Evolutionary conservation across 1,140 invertebrate genomes (phyloP), one percentile per base, ranked within the genome.

Genomic region (Radopholus similis): DNA sequence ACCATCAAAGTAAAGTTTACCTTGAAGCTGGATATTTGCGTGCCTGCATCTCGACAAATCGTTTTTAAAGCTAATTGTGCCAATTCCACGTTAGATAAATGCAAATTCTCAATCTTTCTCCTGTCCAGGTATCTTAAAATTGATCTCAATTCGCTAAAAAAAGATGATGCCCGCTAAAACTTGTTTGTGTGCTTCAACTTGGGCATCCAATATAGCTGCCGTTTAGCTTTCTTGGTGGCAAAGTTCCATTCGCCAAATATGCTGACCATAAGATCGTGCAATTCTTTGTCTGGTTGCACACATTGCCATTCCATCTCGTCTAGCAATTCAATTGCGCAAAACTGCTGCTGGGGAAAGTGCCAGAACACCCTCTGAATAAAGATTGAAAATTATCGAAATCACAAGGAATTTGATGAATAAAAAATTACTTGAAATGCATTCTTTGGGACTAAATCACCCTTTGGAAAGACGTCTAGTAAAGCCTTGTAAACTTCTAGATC

Each of bases 201-300:
- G 3, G 94, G 93, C 89, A 95, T 90, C 95, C 95, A 99, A 80
- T 97, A 99, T 86, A 92, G 88, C 90, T 97, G 93, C 51, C 92
- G 86, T 86, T 88, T 89, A 79, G 88, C 90, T 82, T 94, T 95
- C 66, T 74, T 90, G 13, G 92, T 82, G 0, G 91, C 90, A 80
- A 88, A 87, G 11, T 89, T 89, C 75, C 88, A 85, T 63, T 86
- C 84, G 0, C 94, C 93, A 86, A 97, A 98, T 42, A 89, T 88
- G 77, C 90, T 90, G 8, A 89, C 70, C 0, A 97, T 82, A 75
- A 94, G 89, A 63, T 87, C 84, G 76, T 93, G 88, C 82, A 92
- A 88, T 83, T 97, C 92, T 53, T 86, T 84, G 83, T 97, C 94
- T 0, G 93, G 93, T 66, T 93, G 90, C 3, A 97, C 90, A 58